A percentile compares a stretch with the other conserved stretches of the same genome.
phyloP scores from a whole-genome alignment of 2,113 vertebrate genomes.

The Deroptyus accipitrinus region DNA sequence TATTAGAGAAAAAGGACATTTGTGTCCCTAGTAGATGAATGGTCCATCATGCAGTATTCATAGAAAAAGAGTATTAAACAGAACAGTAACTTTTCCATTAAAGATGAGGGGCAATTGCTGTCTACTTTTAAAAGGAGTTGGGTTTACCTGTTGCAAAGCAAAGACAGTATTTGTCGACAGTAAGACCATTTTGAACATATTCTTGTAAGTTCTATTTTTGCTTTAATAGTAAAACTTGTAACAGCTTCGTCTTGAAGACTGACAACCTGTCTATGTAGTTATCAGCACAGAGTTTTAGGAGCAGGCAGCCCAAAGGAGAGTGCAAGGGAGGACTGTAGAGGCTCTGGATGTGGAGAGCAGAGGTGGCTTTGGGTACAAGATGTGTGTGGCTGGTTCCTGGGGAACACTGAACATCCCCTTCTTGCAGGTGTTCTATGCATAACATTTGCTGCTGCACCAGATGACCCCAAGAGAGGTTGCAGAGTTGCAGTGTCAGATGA shows the following conservation, averaged over 20 bases:
- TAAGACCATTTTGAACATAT: background rate
- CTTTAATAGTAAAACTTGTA: background rate
- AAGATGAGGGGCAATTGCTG: background rate
- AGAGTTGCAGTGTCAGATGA: background rate
- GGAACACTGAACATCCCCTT: background rate
- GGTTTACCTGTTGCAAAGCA: background rate
- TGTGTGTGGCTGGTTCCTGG: background rate
- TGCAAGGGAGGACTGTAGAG: background rate
- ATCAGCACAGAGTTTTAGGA: background rate
- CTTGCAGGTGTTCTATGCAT: background rate
- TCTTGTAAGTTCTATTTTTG: background rate
- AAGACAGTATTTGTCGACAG: background rate
- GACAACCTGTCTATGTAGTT: rapidly evolving
- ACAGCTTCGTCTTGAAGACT: background rate
- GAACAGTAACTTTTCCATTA: background rate
- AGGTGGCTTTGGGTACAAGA: background rate
- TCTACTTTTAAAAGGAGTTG: background rate
- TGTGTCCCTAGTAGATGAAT: background rate
- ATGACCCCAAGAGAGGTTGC: background rate
- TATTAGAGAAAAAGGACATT: background rate
- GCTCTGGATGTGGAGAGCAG: background rate
- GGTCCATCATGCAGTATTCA: background rate
- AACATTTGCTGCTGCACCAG: background rate
- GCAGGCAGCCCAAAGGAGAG: rapidly evolving
- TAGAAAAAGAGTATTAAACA: background rate